Conservation (phyloP, 2,888 invertebrate genomes). For the Luperina testacea region DNA sequence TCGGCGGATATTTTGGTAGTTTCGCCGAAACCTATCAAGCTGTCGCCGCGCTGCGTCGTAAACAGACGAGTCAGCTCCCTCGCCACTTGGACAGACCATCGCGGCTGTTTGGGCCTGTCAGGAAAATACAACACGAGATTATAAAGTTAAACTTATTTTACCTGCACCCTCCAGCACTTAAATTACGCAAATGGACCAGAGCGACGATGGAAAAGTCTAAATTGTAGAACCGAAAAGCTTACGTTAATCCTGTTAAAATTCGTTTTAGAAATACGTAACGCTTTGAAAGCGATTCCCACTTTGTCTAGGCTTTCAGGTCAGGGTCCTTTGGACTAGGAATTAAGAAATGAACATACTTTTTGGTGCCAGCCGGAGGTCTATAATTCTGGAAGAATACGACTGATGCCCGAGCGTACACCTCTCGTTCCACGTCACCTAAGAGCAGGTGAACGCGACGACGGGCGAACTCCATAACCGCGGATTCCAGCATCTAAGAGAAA, state of each 20-base stretch:
- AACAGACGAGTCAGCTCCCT: slow-evolving; percentile 70
- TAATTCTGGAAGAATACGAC: slow-evolving; percentile 79
- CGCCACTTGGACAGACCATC: slow-evolving; percentile 78
- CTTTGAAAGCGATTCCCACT: neutral
- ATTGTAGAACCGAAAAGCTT: neutral
- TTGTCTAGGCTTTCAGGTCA: neutral
- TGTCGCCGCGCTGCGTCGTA: slow-evolving; percentile 45
- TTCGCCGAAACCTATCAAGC: slow-evolving; percentile 78
- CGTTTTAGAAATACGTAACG: neutral
- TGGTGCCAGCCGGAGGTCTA: slow-evolving; percentile 68
- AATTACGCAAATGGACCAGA: neutral
- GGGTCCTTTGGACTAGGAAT: neutral
- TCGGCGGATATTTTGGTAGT: slow-evolving; percentile 72
- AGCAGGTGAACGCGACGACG: slow-evolving; percentile 80
- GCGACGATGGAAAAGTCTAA: neutral
- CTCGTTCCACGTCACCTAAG: slow-evolving; percentile 77
- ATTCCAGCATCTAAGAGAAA: slow-evolving; percentile 77
- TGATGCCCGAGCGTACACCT: slow-evolving; percentile 74
- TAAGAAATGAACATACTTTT: slow-evolving; percentile 67
- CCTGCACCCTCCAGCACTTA: no score
- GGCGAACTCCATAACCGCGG: slow-evolving; percentile 80
- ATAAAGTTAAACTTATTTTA: neutral
- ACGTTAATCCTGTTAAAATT: neutral
- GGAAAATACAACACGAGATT: neutral
- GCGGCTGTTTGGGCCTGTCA: slow-evolving; percentile 69